A percentile compares a stretch with the other conserved stretches of the same genome.
These are phyloP conservation scores for Myiotriccus ornatus DNA, from an alignment of 2,797 vertebrate genomes.

Conservation along the genomic window DNA sequence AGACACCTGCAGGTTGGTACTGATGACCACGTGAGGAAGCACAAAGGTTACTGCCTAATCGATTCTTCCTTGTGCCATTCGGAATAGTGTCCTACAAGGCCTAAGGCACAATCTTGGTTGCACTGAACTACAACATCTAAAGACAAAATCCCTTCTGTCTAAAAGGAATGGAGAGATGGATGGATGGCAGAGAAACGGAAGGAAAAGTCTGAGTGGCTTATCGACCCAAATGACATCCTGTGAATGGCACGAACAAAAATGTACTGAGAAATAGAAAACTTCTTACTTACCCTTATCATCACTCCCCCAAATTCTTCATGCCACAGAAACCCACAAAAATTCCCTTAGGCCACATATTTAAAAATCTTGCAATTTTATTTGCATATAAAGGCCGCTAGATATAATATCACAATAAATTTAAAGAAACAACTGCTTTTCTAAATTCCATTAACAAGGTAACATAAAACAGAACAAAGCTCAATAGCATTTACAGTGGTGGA, in stretches of 20 bases:
- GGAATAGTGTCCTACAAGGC: not conserved
- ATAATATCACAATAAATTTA: slow-evolving; percentile 97
- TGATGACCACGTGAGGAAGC: not conserved
- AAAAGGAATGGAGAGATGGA: not conserved
- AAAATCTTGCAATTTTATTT: slow-evolving; percentile 99
- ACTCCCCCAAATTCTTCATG: not conserved
- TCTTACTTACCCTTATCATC: not conserved
- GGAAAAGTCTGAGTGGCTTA: slow-evolving; percentile 15
- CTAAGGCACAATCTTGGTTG: not conserved
- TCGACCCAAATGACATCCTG: not conserved
- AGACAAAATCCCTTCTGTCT: not conserved
- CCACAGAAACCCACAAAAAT: not conserved
- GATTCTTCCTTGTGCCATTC: not conserved
- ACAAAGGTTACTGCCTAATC: not conserved
- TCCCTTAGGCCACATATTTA: slow-evolving; percentile 76
- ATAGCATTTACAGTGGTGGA: slow-evolving; percentile 93
- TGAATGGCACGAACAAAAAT: slow-evolving; percentile 3
- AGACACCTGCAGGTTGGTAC: not conserved
- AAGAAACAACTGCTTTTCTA: slow-evolving; percentile 90
- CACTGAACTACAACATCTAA: not conserved
- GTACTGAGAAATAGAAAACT: slow-evolving; percentile 42
- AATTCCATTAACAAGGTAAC: slow-evolving; percentile 90
- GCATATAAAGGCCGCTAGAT: slow-evolving; percentile 99
- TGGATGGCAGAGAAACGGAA: not conserved
- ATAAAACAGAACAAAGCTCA: slow-evolving; percentile 84